These are phyloP conservation scores for Psococerastis gibbosa DNA, from an alignment of 2,888 invertebrate genomes.

Conservation along the genomic window DNA sequence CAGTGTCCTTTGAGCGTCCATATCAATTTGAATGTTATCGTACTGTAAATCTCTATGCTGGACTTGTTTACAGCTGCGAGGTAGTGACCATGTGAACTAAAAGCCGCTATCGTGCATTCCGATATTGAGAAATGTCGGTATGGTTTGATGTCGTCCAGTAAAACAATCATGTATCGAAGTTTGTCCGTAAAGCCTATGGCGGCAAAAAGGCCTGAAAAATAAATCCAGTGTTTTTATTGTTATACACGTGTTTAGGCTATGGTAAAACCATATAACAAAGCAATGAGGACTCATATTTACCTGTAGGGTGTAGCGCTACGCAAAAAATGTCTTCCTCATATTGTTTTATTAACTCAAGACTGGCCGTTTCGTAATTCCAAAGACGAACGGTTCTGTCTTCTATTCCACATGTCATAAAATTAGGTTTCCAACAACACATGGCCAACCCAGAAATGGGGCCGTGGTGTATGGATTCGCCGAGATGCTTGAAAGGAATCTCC, in stretches of 20 bases:
- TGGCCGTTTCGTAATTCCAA: slow-evolving; percentile 81
- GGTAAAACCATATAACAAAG: neutral
- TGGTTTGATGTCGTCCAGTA: slow-evolving; percentile 62
- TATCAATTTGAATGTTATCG: slow-evolving; percentile 57
- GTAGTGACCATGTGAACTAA: slow-evolving; percentile 73
- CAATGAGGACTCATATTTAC: slow-evolving; percentile 15
- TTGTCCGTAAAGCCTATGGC: slow-evolving; percentile 84
- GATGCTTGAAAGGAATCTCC: slow-evolving; percentile 39
- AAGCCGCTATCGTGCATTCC: slow-evolving; percentile 56
- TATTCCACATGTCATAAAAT: slow-evolving; percentile 62
- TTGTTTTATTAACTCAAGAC: slow-evolving; percentile 52
- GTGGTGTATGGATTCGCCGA: slow-evolving; percentile 60
- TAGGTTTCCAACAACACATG: slow-evolving; percentile 75
- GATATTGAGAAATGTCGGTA: slow-evolving; percentile 52
- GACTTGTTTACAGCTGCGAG: slow-evolving; percentile 79
- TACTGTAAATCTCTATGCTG: slow-evolving; percentile 68
- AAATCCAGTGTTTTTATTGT: slow-evolving; percentile 2
- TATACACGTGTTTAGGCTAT: neutral
- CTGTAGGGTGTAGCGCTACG: slow-evolving; percentile 50
- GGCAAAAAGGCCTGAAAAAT: slow-evolving; percentile 48
- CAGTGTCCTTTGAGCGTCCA: slow-evolving; percentile 64
- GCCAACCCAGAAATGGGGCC: slow-evolving; percentile 63
- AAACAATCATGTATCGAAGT: slow-evolving; percentile 66
- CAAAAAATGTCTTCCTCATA: slow-evolving; percentile 69
- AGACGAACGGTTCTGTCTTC: slow-evolving; percentile 69